A percentile compares a stretch with the other conserved stretches of the same genome.
Evolutionary conservation across 2,888 invertebrate genomes (phyloP).

Genomic region (Acanthosepion esculentum): DNA sequence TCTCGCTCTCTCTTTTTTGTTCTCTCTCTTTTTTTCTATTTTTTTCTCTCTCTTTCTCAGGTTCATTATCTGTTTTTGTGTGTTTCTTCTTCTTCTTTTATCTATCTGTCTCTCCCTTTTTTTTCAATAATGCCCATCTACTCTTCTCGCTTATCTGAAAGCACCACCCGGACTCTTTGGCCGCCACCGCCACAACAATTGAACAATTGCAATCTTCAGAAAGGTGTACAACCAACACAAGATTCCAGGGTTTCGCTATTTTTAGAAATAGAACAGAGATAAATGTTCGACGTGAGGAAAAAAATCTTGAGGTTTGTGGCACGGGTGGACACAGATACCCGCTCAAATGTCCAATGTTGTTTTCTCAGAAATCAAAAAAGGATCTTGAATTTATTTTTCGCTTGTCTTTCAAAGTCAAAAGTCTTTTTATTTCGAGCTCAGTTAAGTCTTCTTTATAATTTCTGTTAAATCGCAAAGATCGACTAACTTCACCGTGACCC

Average conservation of each 20-base stretch:
- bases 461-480: too few relatives aligned
- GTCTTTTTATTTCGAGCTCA: too few relatives aligned
- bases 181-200: neutral
- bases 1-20: too few relatives aligned
- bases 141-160: neutral
- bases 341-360: neutral
- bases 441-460: too few relatives aligned
- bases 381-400: neutral
- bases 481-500: too few relatives aligned
- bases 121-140: neutral
- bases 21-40: too few relatives aligned
- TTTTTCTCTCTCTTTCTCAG: too few relatives aligned
- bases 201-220: neutral
- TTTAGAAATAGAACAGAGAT: neutral
- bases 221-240: neutral
- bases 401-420: too few relatives aligned
- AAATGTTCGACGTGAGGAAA: neutral
- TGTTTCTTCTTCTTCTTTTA: neutral
- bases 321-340: accelerated
- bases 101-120: neutral
- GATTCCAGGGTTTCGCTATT: neutral
- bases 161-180: neutral
- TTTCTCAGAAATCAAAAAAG: neutral
- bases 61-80: too few relatives aligned
- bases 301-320: neutral